These are phyloP conservation scores for Entelurus aequoreus DNA, from an alignment of 2,113 vertebrate species.

Conservation along the genomic window DNA sequence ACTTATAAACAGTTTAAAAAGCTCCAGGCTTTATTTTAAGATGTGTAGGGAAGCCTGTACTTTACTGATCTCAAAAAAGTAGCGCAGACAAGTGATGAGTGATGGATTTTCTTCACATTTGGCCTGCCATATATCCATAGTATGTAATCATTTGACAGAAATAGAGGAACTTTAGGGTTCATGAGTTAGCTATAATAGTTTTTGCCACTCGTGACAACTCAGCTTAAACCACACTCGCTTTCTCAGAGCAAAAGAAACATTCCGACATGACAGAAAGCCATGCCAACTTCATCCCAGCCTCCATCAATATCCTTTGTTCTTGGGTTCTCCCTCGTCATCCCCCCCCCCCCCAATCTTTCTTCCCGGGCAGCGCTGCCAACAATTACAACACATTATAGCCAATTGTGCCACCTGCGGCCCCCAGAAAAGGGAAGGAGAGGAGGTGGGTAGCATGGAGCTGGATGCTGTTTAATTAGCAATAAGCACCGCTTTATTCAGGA, in stretches of 20 bases:
- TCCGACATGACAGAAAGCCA: conserved; percentile 36
- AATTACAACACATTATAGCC: conserved; percentile 70
- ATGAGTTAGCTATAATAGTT: no score
- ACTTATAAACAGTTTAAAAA: no score
- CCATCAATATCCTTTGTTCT: conserved; percentile 1
- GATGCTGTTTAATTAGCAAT: conserved; percentile 67
- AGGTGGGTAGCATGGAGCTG: conserved; percentile 19
- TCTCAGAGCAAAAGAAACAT: conserved; percentile 35
- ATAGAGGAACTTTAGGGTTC: no score
- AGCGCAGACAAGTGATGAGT: no score
- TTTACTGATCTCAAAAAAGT: no score
- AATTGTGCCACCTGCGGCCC: conserved; percentile 69
- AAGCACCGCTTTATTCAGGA: conserved; percentile 58
- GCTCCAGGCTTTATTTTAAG: no score
- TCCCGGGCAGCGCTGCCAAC: conserved; percentile 58
- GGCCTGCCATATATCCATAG: no score
- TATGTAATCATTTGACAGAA: no score
- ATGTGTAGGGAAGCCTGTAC: no score
- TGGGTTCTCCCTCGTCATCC: conserved; percentile 3
- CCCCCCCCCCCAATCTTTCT: conserved; percentile 35
- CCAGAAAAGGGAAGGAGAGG: conserved; percentile 49
- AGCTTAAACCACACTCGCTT: conserved; percentile 34
- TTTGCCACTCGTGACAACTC: no score
- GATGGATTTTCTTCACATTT: no score
- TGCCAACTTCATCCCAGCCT: neutral